These are phyloP conservation scores for Thalassarche chlororhynchos DNA, from an alignment of 2,113 vertebrate species.

Conservation along the genomic window DNA sequence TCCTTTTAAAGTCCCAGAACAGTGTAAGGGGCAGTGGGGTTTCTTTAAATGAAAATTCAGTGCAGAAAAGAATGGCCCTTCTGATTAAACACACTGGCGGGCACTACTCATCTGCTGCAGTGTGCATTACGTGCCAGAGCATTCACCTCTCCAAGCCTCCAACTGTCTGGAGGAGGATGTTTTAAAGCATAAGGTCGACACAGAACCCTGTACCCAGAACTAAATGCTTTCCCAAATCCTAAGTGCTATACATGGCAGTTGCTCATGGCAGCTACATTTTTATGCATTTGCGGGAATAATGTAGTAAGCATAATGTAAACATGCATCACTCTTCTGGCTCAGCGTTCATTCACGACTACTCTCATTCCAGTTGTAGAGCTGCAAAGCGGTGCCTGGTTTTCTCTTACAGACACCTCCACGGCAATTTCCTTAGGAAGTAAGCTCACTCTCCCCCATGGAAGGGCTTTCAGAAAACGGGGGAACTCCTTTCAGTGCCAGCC, in stretches of 20 bases:
- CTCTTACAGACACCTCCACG: conserved; percentile 71
- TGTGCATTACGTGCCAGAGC: not conserved
- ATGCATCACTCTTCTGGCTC: conserved; percentile 67
- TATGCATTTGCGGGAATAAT: conserved; percentile 41
- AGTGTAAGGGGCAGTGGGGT: too few relatives aligned
- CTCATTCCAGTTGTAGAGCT: conserved; percentile 53
- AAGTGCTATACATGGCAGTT: conserved; percentile 5
- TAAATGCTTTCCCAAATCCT: not conserved
- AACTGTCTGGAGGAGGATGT: not conserved
- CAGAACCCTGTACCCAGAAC: not conserved
- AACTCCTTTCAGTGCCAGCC: conserved; percentile 48
- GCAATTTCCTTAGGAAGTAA: conserved; percentile 80
- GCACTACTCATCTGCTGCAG: not conserved
- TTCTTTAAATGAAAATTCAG: not conserved
- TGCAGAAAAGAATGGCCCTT: not conserved
- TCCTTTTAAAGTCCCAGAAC: not conserved
- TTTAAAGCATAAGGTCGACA: not conserved
- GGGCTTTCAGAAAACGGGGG: conserved; percentile 37
- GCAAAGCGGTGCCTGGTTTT: conserved; percentile 64
- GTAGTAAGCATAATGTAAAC: conserved; percentile 68
- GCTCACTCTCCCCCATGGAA: conserved; percentile 69
- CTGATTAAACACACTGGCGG: not conserved
- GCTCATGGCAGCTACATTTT: conserved; percentile 11
- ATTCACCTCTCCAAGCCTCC: not conserved
- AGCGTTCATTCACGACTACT: conserved; percentile 50